Percentiles rank a stretch among this genome's conserved stretches.
These are phyloP conservation scores for Apteryx owenii DNA, from an alignment of 2,113 vertebrate genomes.

Conservation along the genomic window DNA sequence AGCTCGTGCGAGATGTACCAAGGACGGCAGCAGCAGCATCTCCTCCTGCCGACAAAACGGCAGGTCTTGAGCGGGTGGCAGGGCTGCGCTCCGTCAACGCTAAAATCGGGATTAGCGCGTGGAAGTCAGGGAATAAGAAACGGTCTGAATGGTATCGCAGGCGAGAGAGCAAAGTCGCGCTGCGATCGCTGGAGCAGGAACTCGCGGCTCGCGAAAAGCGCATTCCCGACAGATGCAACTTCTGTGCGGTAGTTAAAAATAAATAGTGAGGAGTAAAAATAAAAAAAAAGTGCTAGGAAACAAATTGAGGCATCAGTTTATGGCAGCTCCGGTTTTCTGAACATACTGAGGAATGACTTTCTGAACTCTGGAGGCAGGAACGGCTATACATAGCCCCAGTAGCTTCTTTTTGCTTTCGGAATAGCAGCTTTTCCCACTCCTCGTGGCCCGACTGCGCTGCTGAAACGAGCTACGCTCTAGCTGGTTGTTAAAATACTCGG, in stretches of 20 bases:
- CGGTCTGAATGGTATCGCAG: background rate
- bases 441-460: background rate
- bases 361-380: background rate
- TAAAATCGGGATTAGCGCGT: background rate
- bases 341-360: background rate
- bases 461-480: background rate
- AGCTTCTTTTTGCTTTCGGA: background rate
- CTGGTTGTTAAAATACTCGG: background rate
- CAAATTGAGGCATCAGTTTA: conserved; percentile 24
- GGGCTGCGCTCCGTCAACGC: background rate
- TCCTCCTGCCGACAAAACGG: background rate
- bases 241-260: conserved; percentile 48
- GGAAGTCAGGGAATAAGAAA: background rate
- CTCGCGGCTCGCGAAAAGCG: conserved; percentile 14
- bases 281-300: background rate
- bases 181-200: background rate
- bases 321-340: background rate
- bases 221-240: conserved; percentile 27
- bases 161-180: background rate
- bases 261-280: background rate
- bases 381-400: background rate
- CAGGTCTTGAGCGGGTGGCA: background rate
- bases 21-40: background rate
- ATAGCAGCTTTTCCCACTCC: background rate
- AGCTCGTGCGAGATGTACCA: background rate